A percentile compares a stretch with the other conserved stretches of the same genome.
Evolutionary conservation across 2,888 invertebrate species (phyloP).

Genomic region (Miltochrista miniata): DNA sequence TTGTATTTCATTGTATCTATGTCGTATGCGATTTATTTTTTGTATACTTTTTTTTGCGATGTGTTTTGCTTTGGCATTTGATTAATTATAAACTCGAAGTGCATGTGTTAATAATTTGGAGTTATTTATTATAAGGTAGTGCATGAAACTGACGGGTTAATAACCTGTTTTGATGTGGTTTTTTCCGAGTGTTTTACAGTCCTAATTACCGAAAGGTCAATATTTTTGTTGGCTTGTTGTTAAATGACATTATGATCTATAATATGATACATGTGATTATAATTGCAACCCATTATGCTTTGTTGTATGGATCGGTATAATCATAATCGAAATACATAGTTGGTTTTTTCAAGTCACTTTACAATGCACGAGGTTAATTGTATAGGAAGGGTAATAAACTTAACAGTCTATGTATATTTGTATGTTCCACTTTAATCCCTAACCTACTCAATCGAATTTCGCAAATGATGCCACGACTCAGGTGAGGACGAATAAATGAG

Average conservation of each 20-base stretch:
- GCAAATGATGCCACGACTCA: too few species aligned
- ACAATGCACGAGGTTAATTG: too few species aligned
- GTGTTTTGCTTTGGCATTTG: constrained; percentile 5
- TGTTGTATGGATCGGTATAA: too few species aligned
- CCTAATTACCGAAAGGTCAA: constrained; percentile 1
- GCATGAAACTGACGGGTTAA: constrained; percentile 23
- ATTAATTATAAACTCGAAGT: constrained; percentile 10
- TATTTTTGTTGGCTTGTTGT: background rate
- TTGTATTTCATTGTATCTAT: background rate
- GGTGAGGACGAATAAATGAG: too few species aligned
- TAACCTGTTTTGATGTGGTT: constrained; percentile 14
- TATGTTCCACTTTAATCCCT: too few species aligned
- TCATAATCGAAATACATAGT: too few species aligned
- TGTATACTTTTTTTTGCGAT: constrained; percentile 11
- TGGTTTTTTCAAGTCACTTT: too few species aligned
- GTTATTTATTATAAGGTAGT: constrained; percentile 12
- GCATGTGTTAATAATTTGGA: constrained; percentile 14
- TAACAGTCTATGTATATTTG: too few species aligned
- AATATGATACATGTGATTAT: background rate
- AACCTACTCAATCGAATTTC: too few species aligned
- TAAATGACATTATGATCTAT: background rate
- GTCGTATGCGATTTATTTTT: constrained; percentile 19
- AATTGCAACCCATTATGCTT: background rate
- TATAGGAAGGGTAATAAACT: too few species aligned
- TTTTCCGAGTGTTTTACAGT: background rate